phyloP scores from a whole-genome alignment of 2,888 invertebrate genomes.

The Ommatoiulus sabulosus region DNA sequence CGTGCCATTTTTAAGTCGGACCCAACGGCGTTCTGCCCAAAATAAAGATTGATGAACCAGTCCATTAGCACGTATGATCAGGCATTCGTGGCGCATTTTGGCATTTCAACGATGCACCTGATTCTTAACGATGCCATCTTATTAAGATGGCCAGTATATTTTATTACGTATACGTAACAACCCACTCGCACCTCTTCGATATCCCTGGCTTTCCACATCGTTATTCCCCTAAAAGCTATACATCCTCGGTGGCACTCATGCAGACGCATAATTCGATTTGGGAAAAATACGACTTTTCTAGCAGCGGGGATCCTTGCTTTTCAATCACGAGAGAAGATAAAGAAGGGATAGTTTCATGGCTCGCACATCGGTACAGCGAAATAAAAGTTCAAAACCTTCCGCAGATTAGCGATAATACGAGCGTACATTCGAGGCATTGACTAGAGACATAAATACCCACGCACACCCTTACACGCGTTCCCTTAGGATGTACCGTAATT shows the following conservation, averaged over 20 bases:
- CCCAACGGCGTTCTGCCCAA: too few species aligned
- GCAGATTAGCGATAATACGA: conserved; percentile 1
- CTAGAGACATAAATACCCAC: neutral
- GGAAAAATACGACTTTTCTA: conserved; percentile 11
- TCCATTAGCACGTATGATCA: too few species aligned
- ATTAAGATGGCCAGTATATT: too few species aligned
- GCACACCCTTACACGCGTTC: neutral
- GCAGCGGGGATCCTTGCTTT: neutral
- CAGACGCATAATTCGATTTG: neutral
- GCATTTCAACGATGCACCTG: too few species aligned
- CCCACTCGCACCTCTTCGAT: neutral
- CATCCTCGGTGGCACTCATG: neutral
- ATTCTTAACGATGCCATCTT: too few species aligned
- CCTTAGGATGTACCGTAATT: neutral
- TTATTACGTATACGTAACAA: neutral
- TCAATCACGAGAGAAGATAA: conserved; percentile 5
- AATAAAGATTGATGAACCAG: too few species aligned
- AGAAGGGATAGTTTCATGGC: neutral
- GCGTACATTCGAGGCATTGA: neutral
- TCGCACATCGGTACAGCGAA: neutral
- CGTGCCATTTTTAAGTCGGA: too few species aligned
- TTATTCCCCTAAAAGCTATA: neutral
- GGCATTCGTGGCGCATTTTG: too few species aligned
- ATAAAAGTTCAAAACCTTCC: conserved; percentile 12
- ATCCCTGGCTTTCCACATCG: neutral